Conservation (phyloP, 1,140 invertebrate species). For the Aphis gossypii region DNA sequence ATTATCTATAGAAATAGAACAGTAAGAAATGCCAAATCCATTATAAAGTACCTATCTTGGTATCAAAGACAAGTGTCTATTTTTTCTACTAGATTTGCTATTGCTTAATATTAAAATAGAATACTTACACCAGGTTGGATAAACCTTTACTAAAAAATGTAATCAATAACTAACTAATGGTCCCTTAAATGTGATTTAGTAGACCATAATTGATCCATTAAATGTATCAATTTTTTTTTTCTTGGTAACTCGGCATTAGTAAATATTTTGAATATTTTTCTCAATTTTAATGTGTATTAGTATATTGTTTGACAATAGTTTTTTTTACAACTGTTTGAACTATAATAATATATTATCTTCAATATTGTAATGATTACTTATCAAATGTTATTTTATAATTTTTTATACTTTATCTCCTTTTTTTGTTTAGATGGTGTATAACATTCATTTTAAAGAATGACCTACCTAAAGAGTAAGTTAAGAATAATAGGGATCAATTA, state of each 20-base stretch:
- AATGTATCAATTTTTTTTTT: too few species aligned
- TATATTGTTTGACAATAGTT: too few species aligned
- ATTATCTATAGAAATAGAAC: neutral
- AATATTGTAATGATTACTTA: neutral
- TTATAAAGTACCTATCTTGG: too few species aligned
- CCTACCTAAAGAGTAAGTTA: constrained; percentile 21
- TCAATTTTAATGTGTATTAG: too few species aligned
- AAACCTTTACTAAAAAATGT: neutral
- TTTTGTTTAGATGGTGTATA: constrained; percentile 54
- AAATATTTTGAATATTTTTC: too few species aligned
- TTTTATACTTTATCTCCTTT: neutral
- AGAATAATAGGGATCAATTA: neutral
- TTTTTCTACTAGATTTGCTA: neutral
- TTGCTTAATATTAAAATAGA: neutral
- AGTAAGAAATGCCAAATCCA: neutral
- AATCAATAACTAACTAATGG: neutral
- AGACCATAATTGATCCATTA: neutral
- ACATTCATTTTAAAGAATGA: constrained; percentile 55
- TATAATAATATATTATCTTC: neutral
- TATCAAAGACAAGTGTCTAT: neutral
- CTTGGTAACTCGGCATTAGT: too few species aligned
- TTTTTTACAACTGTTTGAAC: neutral
- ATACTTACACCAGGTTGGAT: neutral
- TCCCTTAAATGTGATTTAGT: neutral
- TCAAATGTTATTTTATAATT: neutral